These are phyloP conservation scores for Nomada lathburiana DNA, from an alignment of 2,888 invertebrate species.

Conservation along the genomic window DNA sequence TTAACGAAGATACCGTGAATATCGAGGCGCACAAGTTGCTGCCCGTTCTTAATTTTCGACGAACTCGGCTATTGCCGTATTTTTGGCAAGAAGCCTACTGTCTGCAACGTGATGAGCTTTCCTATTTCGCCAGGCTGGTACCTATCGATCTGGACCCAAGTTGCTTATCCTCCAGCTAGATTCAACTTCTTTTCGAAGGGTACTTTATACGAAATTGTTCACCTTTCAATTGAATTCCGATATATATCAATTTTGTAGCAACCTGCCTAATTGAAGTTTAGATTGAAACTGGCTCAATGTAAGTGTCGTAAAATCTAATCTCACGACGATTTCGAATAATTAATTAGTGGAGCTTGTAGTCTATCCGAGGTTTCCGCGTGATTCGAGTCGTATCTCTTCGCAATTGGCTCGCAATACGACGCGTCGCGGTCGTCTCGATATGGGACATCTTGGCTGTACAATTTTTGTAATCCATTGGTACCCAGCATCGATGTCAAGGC, in stretches of 20 bases:
- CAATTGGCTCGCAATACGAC: slow-evolving; percentile 53
- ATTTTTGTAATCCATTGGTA: slow-evolving; percentile 59
- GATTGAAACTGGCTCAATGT: background rate
- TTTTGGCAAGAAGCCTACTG: slow-evolving; percentile 57
- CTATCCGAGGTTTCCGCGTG: background rate
- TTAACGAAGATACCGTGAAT: slow-evolving; percentile 36
- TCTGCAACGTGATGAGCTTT: slow-evolving; percentile 29
- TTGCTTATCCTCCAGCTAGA: slow-evolving; percentile 25
- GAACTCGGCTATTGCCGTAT: slow-evolving; percentile 22
- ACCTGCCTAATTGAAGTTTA: background rate
- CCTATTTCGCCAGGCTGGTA: slow-evolving; percentile 16
- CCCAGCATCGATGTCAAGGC: slow-evolving; percentile 69
- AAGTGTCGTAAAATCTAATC: background rate
- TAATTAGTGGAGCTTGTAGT: no score
- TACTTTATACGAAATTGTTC: background rate
- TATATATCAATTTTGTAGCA: background rate
- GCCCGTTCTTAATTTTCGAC: slow-evolving; percentile 56
- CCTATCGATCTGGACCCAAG: slow-evolving; percentile 46
- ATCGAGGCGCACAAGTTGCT: slow-evolving; percentile 15
- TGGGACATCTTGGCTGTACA: slow-evolving; percentile 51
- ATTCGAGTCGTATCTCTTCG: background rate
- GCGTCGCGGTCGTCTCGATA: slow-evolving; percentile 40
- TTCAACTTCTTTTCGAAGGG: background rate
- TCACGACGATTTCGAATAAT: no score
- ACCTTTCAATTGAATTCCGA: background rate